Evolutionary conservation across 2,888 invertebrate genomes (phyloP), one percentile per base, ranked within the genome.

Genomic region (Drosophila pseudotakahashii): DNA sequence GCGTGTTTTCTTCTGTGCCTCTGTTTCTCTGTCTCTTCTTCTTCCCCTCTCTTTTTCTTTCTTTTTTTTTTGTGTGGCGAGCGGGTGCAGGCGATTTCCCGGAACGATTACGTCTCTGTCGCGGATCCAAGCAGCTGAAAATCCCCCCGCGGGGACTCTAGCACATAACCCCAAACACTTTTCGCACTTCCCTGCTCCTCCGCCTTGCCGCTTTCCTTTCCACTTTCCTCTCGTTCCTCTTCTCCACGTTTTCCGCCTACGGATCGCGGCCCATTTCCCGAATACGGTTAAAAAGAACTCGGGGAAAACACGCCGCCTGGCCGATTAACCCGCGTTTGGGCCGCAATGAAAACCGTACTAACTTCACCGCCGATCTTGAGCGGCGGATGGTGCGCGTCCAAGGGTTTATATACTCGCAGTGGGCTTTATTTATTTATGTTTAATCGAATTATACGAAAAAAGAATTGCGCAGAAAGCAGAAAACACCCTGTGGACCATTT

Each of bases 121-220:
- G 67, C 23, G 53, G 54, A 47, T 67, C 45, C 54, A 30, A 26
- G 10, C 52, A 36, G 26, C 44, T 52, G 32, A 67, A 62, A 41
- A 57, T 61, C 53, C 68, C 54, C 44, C 32, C 23, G 45, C 32
- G 52, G 67, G 52, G 66, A 64, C 52, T 44, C 62, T 68, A 32
- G 68, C 66, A 66, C 66, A 66, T 66, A 66, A 66, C 66, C 62
- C 62, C 66, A 64, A 64, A 64, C 64, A 53, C 67, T 64, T 67
- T 64, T 64, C 52, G 53, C 64, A 64, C 68, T 64, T 60, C 57
- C 44, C 32, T 30, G 23, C 57, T 19, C 14, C 55, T 19, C 5
- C 58, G 37, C 36, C 44, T n/a, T 11, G n/a, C 42, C 23, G 58
- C 45, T 11, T 60, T 45, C 42, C 61, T n/a, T 61, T 45, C 44